Evolutionary conservation across 2,797 vertebrate genomes (phyloP), one percentile per base, ranked within the genome.

Genomic region (Amblyopsis hoosieri): DNA sequence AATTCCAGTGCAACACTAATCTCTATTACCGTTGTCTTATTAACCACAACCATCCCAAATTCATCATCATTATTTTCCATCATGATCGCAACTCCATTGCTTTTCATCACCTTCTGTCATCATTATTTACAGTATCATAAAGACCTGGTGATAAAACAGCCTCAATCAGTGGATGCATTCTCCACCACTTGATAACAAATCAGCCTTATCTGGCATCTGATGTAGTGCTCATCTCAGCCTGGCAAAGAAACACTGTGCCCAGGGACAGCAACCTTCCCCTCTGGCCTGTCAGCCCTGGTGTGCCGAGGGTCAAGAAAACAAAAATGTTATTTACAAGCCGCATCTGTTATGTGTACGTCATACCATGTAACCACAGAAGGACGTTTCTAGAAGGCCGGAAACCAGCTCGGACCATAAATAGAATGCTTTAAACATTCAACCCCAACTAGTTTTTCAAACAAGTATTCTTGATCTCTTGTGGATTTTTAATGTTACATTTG

Each of bases 261-360:
- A 48, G 73, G 67, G 70, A 72, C 55, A 61, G 59, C 63, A 66
- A 62, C 71, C 54, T 60, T 29, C 63, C 78, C 67, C 53, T 60
- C 33, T 68, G 67, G 80, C 71, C 81, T 49, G 81, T 86, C 88
- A 82, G 69, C 77, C 76, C 67, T 55, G 1, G 46, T 48, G 50
- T 48, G 63, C 72, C 9, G 12, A 37, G 19, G 73, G 77, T 83
- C 78, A 81, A 45, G 84, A 88, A 89, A 82, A 84, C 76, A 56
- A 19, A 72, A 62, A 66, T 65, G 73, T 80, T 80, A 71, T 88
- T 86, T 87, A 86, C 76, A 78, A 81, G 80, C 59, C 31, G 57
- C 80, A 83, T 86, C 79, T 86, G 84, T 82, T 85, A 81, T 57
- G 75, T 72, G 81, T 72, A 78, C 77, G 76, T 87, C 80, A 85